A percentile compares a stretch with the other conserved stretches of the same genome.
Evolutionary conservation across 2,797 vertebrate species (phyloP).

Genomic region (Salmo trutta): DNA sequence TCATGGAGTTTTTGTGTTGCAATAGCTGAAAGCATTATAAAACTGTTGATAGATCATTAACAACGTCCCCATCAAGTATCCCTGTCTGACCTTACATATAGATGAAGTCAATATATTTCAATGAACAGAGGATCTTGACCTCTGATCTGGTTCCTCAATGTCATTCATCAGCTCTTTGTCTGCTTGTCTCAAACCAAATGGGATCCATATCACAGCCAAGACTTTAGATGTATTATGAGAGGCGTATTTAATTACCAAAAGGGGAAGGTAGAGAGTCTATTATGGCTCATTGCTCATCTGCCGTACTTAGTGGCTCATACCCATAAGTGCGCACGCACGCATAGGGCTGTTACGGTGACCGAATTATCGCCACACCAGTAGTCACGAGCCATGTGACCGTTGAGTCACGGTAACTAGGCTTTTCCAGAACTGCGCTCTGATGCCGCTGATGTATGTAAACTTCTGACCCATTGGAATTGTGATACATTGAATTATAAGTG

Average conservation of each 20-base stretch:
- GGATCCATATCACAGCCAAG: slow-evolving; percentile 59
- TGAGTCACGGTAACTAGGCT: too few species aligned
- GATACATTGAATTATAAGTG: too few species aligned
- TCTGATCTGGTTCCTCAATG: slow-evolving; percentile 12
- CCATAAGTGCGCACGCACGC: too few species aligned
- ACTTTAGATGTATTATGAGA: slow-evolving; percentile 55
- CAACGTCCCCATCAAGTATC: background rate
- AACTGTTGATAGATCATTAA: background rate
- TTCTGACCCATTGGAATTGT: too few species aligned
- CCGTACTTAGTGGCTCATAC: slow-evolving; percentile 44
- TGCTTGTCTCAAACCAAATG: slow-evolving; percentile 55
- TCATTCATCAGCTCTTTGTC: slow-evolving; percentile 64
- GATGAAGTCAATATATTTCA: slow-evolving; percentile 45
- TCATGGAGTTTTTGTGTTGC: too few species aligned
- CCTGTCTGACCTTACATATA: slow-evolving; percentile 39
- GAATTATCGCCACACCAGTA: too few species aligned
- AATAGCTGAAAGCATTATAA: background rate
- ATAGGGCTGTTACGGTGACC: too few species aligned
- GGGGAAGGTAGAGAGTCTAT: slow-evolving; percentile 31
- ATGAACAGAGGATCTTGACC: slow-evolving; percentile 23
- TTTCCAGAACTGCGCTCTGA: too few species aligned
- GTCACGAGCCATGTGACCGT: too few species aligned
- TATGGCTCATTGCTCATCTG: slow-evolving; percentile 46
- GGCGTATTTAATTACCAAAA: slow-evolving; percentile 69
- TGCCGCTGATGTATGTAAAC: too few species aligned